phyloP scores from a whole-genome alignment of 2,888 invertebrate species.

The Eremobia ochroleuca region DNA sequence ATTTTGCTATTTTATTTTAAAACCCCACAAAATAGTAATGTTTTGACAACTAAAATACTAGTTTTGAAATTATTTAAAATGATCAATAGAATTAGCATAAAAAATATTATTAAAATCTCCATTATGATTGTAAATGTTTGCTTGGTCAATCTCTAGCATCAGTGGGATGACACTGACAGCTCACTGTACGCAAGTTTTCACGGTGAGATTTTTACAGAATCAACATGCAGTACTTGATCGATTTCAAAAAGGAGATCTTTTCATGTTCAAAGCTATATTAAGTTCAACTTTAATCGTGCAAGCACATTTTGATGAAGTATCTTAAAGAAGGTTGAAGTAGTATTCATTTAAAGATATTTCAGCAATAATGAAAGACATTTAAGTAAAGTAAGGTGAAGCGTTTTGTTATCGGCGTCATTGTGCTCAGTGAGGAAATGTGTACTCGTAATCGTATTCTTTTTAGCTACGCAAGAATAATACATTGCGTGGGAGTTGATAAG shows the following conservation, averaged over 20 bases:
- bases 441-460: neutral
- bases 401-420: neutral
- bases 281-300: constrained; percentile 32
- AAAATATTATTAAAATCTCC: no score
- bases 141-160: no score
- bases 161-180: no score
- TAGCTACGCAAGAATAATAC: neutral
- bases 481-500: neutral
- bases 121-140: no score
- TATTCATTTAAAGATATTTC: constrained; percentile 22
- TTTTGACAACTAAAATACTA: no score
- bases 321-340: constrained; percentile 4
- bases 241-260: constrained; percentile 34
- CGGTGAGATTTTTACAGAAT: no score
- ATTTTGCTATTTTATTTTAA: no score
- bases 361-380: neutral
- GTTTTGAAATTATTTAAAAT: no score
- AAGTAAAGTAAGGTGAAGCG: neutral
- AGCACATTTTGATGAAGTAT: constrained; percentile 33
- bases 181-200: no score
- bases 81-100: no score
- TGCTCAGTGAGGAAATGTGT: no score
- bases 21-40: no score
- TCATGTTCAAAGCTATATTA: constrained; percentile 15
- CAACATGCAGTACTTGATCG: constrained; percentile 43